Evolutionary conservation across 1,140 invertebrate species (phyloP), one percentile per base, ranked within the genome.

Genomic region (Caerostris darwini): DNA sequence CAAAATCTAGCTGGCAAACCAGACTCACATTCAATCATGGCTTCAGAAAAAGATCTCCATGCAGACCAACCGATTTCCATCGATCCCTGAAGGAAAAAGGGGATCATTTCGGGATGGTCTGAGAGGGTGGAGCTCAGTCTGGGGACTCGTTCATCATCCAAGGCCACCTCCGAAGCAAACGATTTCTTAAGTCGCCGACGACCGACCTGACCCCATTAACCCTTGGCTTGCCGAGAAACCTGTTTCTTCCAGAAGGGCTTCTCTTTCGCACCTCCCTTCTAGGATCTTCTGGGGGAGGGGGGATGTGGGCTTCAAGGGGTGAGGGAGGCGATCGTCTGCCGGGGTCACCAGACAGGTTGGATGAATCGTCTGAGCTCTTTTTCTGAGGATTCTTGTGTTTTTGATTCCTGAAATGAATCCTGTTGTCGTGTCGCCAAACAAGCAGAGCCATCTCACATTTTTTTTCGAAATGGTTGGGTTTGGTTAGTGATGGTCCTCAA

Each of bases 171-270:
- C 34, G 50, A 34, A 50, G 71, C 34, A 77, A 50, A 77, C 71
- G 71, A 77, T 77, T 64, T 77, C 34, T 34, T 34, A 34, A 34
- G 34, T 34, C 71, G 50, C 71, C 14, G 17, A 14, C 14, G 61
- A 67, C 61, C 71, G 71, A 77, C 34, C 71, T 50, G 71, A 77
- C 71, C 71, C 71, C 71, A 71, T 71, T 71, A 77, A 77, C 71
- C 71, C 71, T 77, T 77, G 34, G 69, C 50, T 77, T 50, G 67
- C 17, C 4, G 3, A 53, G 71, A 50, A 71, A 77, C 34, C 71
- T 77, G 71, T 77, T 77, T 69, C 34, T 17, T 34, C 34, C 34
- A 34, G 34, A 5, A 64, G 61, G 5, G 14, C 71, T 77, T 34
- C 50, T 77, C 71, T 50, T 77, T 64, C 17, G 17, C 61, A 10